These are phyloP conservation scores for Hemibagrus wyckioides DNA, from an alignment of 2,113 vertebrate genomes.

Conservation along the genomic window DNA sequence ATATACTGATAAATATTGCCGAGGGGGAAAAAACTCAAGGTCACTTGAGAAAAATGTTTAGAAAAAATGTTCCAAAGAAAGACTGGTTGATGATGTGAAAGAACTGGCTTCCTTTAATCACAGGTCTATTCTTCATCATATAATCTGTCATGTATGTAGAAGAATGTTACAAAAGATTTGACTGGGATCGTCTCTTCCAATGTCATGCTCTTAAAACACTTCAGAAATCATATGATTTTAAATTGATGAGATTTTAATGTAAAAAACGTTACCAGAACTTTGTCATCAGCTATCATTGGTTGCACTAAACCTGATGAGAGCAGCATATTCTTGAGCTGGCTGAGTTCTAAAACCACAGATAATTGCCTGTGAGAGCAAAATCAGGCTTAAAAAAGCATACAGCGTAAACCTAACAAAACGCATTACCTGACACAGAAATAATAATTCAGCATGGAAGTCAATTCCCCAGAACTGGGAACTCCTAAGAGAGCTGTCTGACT, in stretches of 20 bases:
- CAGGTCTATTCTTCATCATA: slow-evolving; percentile 7
- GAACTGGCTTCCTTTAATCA: background rate
- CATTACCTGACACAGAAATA: slow-evolving; percentile 7
- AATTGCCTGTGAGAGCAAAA: background rate
- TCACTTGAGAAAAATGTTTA: background rate
- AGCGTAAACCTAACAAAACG: background rate
- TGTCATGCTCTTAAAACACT: background rate
- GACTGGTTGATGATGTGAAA: background rate
- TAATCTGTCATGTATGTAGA: background rate
- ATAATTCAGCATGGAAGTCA: slow-evolving; percentile 1
- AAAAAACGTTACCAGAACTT: background rate
- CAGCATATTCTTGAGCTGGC: background rate
- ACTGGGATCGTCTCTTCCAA: background rate
- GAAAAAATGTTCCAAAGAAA: background rate
- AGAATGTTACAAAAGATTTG: background rate
- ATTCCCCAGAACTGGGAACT: slow-evolving; percentile 3
- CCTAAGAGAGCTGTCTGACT: slow-evolving; percentile 7
- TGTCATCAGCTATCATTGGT: background rate
- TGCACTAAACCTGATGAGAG: background rate
- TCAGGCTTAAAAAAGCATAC: background rate
- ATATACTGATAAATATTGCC: too few species aligned
- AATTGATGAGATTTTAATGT: background rate
- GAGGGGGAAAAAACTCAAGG: background rate
- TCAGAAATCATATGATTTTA: background rate
- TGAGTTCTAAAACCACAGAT: background rate